Conservation (phyloP, 2,797 vertebrate genomes). For the Poecilia velifera region DNA sequence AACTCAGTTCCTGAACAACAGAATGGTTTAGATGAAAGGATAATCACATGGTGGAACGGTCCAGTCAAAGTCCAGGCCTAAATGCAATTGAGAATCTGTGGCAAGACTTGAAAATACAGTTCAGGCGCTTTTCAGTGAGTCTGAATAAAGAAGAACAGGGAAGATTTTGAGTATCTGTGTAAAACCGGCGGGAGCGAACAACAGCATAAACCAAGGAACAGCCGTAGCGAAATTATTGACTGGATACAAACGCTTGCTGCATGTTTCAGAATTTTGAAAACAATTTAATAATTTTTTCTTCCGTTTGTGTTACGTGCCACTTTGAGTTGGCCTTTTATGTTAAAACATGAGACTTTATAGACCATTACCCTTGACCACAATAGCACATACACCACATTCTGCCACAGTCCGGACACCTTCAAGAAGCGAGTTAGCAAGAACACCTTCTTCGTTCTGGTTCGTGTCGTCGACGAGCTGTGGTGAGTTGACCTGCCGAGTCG, state of each 20-base stretch:
- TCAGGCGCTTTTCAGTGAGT: not conserved
- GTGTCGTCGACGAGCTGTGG: constrained; percentile 98
- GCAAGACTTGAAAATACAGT: not conserved
- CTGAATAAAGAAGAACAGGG: not conserved
- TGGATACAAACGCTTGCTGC: not conserved
- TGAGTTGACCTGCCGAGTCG: constrained; percentile 73
- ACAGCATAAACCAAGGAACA: not conserved
- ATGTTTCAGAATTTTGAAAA: not conserved
- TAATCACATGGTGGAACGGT: not conserved
- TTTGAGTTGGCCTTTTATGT: not conserved
- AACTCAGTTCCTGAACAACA: not conserved
- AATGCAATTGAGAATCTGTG: not conserved
- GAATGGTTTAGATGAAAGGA: not conserved
- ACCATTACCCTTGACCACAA: constrained; percentile 82
- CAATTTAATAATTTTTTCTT: not conserved
- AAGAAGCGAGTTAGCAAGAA: constrained; percentile 99
- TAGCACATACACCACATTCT: constrained; percentile 93
- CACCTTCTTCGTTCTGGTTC: constrained; percentile 96
- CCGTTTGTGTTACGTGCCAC: not conserved
- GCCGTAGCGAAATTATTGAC: not conserved
- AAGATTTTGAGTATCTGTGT: not conserved
- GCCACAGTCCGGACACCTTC: constrained; percentile 93
- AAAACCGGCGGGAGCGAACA: not conserved
- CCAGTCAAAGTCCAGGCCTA: not conserved
- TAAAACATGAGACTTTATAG: not conserved